Conservation (phyloP, 2,797 vertebrate species). For the Trichosurus vulpecula region DNA sequence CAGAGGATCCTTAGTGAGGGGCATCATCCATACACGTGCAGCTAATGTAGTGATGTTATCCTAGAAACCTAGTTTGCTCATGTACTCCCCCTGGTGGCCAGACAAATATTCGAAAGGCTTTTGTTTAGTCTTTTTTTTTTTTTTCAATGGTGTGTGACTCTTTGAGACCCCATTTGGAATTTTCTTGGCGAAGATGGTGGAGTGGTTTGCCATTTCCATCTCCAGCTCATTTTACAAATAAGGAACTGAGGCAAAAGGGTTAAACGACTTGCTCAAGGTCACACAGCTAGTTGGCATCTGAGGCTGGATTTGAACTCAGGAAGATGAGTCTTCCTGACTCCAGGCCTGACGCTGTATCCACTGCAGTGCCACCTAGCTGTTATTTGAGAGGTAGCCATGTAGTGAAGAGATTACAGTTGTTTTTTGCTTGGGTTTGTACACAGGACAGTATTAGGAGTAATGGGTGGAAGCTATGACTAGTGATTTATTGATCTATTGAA, state of each 20-base stretch:
- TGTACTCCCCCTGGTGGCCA: not conserved
- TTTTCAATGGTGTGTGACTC: not conserved
- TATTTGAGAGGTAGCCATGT: not conserved
- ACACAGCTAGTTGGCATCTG: not conserved
- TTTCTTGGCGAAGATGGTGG: not conserved
- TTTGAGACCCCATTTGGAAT: not conserved
- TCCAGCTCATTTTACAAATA: not conserved
- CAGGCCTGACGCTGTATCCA: not conserved
- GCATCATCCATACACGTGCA: not conserved
- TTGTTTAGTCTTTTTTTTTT: not conserved
- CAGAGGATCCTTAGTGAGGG: not conserved
- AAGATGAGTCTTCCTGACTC: not conserved
- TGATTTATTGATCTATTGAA: not conserved
- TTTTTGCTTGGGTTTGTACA: not conserved
- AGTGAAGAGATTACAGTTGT: not conserved
- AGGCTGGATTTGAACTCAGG: not conserved
- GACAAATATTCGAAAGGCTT: not conserved
- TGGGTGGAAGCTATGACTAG: not conserved
- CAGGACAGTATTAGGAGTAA: not conserved
- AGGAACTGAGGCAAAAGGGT: not conserved
- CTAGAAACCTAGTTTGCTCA: not conserved
- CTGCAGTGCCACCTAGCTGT: no score
- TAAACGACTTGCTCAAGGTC: not conserved
- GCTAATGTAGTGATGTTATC: not conserved
- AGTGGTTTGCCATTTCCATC: not conserved